Base-by-base conservation (phyloP, 1,140 invertebrate genomes). In the Pentalonia nigronervosa region DNA sequence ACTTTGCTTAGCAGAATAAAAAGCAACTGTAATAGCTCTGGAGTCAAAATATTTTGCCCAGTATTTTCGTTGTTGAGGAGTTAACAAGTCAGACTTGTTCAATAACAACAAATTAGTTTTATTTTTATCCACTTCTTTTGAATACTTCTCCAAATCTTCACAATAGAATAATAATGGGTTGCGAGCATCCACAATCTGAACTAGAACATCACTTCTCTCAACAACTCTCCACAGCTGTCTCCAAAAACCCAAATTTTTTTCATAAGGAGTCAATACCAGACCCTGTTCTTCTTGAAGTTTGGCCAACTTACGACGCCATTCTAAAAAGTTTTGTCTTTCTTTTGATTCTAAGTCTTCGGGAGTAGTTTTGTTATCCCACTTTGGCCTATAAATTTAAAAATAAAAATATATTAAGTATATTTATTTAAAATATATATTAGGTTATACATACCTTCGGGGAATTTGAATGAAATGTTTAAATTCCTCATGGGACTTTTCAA, bases 161-260 rank as follows among this genome's bases (percentile, higher is more conserved):
- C 98, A 99, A 30, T 98, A 97, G 94, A 99, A 99, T 1, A 99
- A 95, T 53, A 99, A 95, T 7, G 99, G 99, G 96, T 99, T 99
- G 94, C 99, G 96, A 3, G 98, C 99, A 96, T 99, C 99, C 0
- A 99, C 97, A 94, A 99, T 98, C 95, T 99, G 98, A 23, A 99
- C 97, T 50, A 99, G 96, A 84, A 99, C 96, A 96, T 99, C 98
- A 95, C 98, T 97, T 94, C 98, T 97, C 95, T 99, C 99, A 34
- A 99, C 96, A 3, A 99, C 99, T 94, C 99, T 96, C 99, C 99
- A 99, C 14, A 99, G 95, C 95, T 99, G 99, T 83, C 99, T 96
- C 99, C 99, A 99, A 94, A 99, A 98, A 95, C 99, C 99, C 34
- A 99, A 95, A 96, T 99, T 99, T 94, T 98, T 98, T 95, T 99